Evolutionary conservation across 2,113 vertebrate species (phyloP).

Genomic region (Prionailurus viverrinus): DNA sequence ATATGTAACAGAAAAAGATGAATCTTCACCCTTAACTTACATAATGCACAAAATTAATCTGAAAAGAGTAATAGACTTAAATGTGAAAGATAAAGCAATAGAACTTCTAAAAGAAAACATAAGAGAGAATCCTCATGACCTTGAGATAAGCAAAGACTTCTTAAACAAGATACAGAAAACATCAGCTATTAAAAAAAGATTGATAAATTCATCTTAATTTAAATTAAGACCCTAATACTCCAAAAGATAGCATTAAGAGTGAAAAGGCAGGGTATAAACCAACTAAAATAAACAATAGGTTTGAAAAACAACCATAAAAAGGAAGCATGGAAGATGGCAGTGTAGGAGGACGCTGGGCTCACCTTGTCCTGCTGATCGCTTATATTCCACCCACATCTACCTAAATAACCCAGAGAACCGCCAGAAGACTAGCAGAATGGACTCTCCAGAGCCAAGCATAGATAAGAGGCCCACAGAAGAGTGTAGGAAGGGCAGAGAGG

Average conservation of each 20-base stretch:
- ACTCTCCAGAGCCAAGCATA: too few relatives aligned
- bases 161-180: not conserved
- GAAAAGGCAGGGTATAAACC: not conserved
- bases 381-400: too few relatives aligned
- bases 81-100: not conserved
- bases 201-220: not conserved
- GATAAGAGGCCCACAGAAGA: too few relatives aligned
- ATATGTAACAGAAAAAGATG: not conserved
- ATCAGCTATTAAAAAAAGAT: not conserved
- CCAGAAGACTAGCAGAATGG: too few relatives aligned
- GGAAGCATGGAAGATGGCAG: too few relatives aligned
- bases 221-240: not conserved
- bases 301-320: not conserved
- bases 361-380: too few relatives aligned
- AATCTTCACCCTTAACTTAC: not conserved
- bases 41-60: not conserved
- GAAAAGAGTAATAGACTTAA: not conserved
- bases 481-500: too few relatives aligned
- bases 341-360: too few relatives aligned
- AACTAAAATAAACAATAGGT: not conserved
- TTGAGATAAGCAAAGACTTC: not conserved
- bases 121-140: not conserved
- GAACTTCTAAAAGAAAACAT: not conserved
- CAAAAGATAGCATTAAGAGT: not conserved
- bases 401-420: too few relatives aligned